Conservation (phyloP, 1,140 invertebrate species). For the Zaprionus kolodkinae region DNA sequence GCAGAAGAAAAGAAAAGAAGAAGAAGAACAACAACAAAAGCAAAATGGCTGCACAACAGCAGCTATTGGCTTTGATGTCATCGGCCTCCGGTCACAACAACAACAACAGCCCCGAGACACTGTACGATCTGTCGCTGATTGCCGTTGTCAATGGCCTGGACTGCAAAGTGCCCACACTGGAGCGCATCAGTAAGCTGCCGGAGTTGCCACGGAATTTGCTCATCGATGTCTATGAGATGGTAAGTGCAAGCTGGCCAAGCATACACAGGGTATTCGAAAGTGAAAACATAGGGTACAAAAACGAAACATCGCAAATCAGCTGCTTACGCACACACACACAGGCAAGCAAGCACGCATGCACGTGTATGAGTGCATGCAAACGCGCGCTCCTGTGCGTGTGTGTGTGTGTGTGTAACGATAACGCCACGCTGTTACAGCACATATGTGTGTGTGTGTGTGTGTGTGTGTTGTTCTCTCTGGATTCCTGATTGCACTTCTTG, state of each 20-base stretch:
- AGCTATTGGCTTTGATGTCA: slow-evolving; percentile 49
- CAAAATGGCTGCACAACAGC: slow-evolving; percentile 64
- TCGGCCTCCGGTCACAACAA: slow-evolving; percentile 44
- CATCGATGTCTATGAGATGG: slow-evolving; percentile 77
- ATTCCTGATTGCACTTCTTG: not conserved
- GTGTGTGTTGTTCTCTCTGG: slow-evolving; percentile 9
- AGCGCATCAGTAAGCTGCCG: slow-evolving; percentile 66
- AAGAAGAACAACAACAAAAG: slow-evolving; percentile 23
- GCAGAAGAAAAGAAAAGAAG: not conserved
- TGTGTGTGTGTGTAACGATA: slow-evolving; percentile 17
- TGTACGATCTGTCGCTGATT: slow-evolving; percentile 65
- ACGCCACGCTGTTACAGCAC: slow-evolving; percentile 25
- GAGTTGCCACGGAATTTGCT: slow-evolving; percentile 73
- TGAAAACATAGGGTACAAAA: slow-evolving; percentile 11
- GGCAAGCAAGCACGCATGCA: not conserved
- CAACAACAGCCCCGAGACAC: slow-evolving; percentile 49
- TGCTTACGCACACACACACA: not conserved
- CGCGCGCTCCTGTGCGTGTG: slow-evolving; percentile 5
- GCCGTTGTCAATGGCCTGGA: slow-evolving; percentile 64
- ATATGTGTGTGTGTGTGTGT: not conserved
- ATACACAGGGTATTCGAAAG: slow-evolving; percentile 11
- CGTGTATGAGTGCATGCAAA: not conserved
- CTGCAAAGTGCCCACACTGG: slow-evolving; percentile 61
- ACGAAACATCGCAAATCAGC: slow-evolving; percentile 4
- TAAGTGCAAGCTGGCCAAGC: no score